Evolutionary conservation across 2,888 invertebrate genomes (phyloP), one percentile per base, ranked within the genome.

Genomic region (Cotesia congregata): DNA sequence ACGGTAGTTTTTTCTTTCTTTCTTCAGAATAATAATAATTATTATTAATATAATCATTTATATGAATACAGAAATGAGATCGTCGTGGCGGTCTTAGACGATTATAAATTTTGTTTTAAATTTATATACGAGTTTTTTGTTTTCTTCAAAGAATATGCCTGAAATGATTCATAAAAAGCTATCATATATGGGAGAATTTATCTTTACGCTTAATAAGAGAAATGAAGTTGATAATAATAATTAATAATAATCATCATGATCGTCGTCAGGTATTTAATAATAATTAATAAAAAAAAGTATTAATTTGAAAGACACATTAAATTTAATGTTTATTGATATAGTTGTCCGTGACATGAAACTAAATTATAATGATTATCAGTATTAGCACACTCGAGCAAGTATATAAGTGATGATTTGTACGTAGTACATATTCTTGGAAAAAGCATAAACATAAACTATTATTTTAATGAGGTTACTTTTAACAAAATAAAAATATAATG

Each of bases 371-470:
- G 50, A 50, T 50, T 50, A 50, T 50, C 50, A 50, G 50, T 50
- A 50, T 50, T 50, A 50, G 12, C 50, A 50, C 50, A 50, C 50
- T 12, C 12, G 50, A 50, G 50, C 50, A 50, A 50, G 50, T 50
- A 50, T 50, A 68, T 65, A 38, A 30, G 65, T 65, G 30, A 65
- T 65, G 65, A 65, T 65, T 65, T 65, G 30, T 30, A 38, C 12
- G 20, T 15, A 62, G 15, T 38, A 30, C 38, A 65, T 30, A 30
- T 65, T 65, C 30, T 65, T 65, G 38, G 38, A 65, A 65, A 50
- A 12, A 50, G 12, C 30, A 65, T 17, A 65, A 65, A 30, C 30
- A 30, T 30, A 12, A 65, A 65, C 38, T 17, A 65, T 30, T 65
- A 65, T 30, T 65, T 20, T 65, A 65, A 20, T 62, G 62, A 17